Percentiles rank a stretch among this genome's conserved stretches.
These are phyloP conservation scores for Cryptoleucopteryx plumbea DNA, from an alignment of 2,113 vertebrate genomes.

Conservation along the genomic window DNA sequence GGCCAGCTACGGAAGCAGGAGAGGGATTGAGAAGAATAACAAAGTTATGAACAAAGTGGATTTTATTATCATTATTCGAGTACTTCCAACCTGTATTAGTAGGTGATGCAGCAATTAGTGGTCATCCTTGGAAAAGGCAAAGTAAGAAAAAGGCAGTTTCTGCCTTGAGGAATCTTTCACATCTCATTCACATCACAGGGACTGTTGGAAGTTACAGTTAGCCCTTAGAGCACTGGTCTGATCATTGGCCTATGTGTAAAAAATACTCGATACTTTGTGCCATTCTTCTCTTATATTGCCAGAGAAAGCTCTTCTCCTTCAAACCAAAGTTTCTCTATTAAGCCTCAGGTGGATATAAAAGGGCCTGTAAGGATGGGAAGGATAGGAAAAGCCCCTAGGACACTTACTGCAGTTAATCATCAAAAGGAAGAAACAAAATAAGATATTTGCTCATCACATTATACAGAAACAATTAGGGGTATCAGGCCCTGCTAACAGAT, in stretches of 20 bases:
- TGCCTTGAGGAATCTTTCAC: slow-evolving; percentile 19
- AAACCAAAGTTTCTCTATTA: background rate
- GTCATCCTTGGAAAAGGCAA: background rate
- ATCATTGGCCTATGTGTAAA: background rate
- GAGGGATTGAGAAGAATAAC: background rate
- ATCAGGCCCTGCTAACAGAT: background rate
- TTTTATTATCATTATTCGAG: background rate
- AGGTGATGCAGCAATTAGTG: background rate
- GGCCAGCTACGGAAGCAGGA: background rate
- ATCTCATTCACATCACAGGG: background rate
- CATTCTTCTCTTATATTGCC: background rate
- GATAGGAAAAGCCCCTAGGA: background rate
- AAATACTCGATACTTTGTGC: background rate
- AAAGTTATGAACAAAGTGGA: background rate
- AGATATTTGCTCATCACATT: background rate
- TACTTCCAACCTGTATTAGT: background rate
- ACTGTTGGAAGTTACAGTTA: background rate
- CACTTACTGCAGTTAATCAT: background rate
- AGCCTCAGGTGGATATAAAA: background rate
- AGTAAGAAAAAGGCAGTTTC: background rate
- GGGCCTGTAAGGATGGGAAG: background rate
- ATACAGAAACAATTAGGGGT: background rate
- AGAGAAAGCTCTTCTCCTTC: background rate
- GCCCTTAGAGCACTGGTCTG: background rate
- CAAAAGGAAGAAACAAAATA: background rate